Percentiles rank a stretch among this genome's conserved stretches.
Evolutionary conservation across 2,797 vertebrate species (phyloP).

Genomic region (Macropus fuliginosus): DNA sequence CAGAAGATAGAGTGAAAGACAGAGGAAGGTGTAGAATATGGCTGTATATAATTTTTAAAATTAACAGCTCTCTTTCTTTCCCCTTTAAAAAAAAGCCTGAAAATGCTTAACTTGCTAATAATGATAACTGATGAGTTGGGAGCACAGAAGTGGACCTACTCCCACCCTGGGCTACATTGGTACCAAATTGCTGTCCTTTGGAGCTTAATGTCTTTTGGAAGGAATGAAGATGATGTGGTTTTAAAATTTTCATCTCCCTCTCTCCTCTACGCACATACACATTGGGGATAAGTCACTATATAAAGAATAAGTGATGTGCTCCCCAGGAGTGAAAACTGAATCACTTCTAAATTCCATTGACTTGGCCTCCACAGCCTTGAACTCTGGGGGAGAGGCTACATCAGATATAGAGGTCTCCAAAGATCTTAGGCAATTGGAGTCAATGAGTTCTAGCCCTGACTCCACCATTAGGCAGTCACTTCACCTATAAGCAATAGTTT

Average conservation of each 20-base stretch:
- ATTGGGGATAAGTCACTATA: background rate
- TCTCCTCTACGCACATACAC: background rate
- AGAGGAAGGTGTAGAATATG: background rate
- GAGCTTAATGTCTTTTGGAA: background rate
- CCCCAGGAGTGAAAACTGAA: background rate
- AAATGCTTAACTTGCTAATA: background rate
- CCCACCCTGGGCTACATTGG: background rate
- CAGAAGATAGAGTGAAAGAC: background rate
- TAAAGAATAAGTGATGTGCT: background rate
- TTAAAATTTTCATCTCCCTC: background rate
- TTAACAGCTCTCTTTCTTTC: background rate
- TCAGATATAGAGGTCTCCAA: background rate
- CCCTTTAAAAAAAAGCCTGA: background rate
- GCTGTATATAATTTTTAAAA: background rate
- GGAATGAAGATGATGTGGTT: background rate
- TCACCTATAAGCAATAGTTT: background rate
- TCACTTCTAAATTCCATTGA: background rate
- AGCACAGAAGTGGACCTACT: background rate
- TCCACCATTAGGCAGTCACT: background rate
- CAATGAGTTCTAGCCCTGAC: background rate
- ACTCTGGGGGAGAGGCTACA: background rate
- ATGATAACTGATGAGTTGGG: background rate
- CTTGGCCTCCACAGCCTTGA: background rate
- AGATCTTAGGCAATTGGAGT: background rate
- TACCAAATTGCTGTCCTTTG: background rate